Evolutionary conservation across 2,113 vertebrate genomes (phyloP).

Genomic region (Triplophysa siluroides): DNA sequence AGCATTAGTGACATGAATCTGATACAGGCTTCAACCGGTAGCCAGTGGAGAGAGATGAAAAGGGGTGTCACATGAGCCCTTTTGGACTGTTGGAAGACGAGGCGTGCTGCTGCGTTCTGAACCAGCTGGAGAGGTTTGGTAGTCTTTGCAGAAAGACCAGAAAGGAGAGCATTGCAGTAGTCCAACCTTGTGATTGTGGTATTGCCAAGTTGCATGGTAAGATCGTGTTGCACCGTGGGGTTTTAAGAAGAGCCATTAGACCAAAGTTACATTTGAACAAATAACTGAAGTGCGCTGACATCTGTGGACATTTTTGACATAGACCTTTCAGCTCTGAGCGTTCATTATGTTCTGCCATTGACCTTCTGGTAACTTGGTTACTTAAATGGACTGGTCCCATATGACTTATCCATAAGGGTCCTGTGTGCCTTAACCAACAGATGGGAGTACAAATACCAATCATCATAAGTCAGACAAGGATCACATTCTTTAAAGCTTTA

Average conservation of each 20-base stretch:
- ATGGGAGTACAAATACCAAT: neutral
- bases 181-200: too few species aligned
- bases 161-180: too few species aligned
- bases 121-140: too few species aligned
- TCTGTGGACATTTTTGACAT: slow-evolving; percentile 10
- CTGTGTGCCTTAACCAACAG: neutral
- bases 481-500: neutral
- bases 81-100: too few species aligned
- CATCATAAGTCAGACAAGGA: neutral
- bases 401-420: neutral
- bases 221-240: too few species aligned
- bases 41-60: too few species aligned
- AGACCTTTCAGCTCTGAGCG: slow-evolving; percentile 8
- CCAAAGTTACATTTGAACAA: slow-evolving; percentile 6
- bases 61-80: too few species aligned
- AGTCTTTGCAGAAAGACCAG: too few species aligned
- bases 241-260: slow-evolving; percentile 6
- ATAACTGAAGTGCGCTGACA: slow-evolving; percentile 6
- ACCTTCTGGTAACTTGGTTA: neutral
- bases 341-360: neutral
- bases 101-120: too few species aligned
- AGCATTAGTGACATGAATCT: too few species aligned
- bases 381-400: neutral
- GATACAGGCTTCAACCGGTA: too few species aligned
- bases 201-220: too few species aligned